Base-by-base conservation (phyloP, 2,888 invertebrate genomes). In the Thereva unica region DNA sequence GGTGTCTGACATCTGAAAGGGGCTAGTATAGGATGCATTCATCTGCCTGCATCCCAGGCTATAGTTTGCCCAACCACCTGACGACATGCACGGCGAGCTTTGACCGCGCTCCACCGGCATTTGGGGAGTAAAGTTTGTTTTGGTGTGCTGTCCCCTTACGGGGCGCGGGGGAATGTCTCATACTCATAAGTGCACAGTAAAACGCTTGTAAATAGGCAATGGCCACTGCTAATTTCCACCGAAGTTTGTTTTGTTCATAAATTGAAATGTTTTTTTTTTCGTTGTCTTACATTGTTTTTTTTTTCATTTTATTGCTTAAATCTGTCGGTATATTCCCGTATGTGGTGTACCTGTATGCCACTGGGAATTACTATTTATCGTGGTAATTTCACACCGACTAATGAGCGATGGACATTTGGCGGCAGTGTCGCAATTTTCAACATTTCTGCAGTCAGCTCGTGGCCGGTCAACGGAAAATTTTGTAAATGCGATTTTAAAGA, bases 21-120 rank as follows among this genome's bases (percentile, higher is more conserved):
- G 61, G 61, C 41, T 61, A 50, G 23, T 23, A n/a, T n/a, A 23
- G 49, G 23, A 61, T 61, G 61, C 61, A 61, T n/a, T 61, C 35
- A 61, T 61, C 50, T 50, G 50, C 61, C 49, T 61, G 23, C 23
- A 23, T 23, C 23, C 23, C 50, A 61, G 50, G 50, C 50, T 49
- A 38, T 37, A 59, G 12, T 40, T 50, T 61, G 34, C 53, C 50
- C 12, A 12, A 40, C 50, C 41, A 12, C 23, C 5, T 23, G 41
- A 37, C 12, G 40, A 41, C 45, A 59, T 59, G 57, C 23, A 23
- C 2, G 1, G 23, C 12, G 50, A 61, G 40, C 45, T 61, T 61
- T 61, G 41, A 61, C 61, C 61, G 37, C 61, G 37, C 9, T 10
- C 12, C 40, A 12, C 12, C 34, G 50, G 23, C 49, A n/a, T 40